Evolutionary conservation across 2,888 invertebrate species (phyloP), one percentile per base, ranked within the genome.

Genomic region (Anaspis maculata): DNA sequence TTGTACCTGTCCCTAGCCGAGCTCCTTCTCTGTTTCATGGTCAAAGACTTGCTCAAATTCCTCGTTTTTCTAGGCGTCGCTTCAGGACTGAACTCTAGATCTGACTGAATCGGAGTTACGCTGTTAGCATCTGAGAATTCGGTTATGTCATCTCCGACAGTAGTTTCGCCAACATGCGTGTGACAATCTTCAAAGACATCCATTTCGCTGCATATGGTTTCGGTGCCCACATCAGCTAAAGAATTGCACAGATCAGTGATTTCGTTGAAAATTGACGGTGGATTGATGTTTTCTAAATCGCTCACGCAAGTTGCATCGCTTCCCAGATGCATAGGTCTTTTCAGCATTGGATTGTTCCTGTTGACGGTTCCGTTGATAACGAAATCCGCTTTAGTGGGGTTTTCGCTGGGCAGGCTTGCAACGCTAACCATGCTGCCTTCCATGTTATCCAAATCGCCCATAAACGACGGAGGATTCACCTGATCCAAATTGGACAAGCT

Each of bases 341-440:
- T 42, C 28, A 53, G 48, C 15, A 51, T 49, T 1, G 52, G 48
- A 37, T 53, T 50, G 10, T 49, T 49, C 32, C 37, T 45, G 10
- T 50, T 54, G 0, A 64, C 55, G 3, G 62, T 35, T 26, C 66
- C 66, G 25, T 66, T 62, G 0, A 66, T 57, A 15, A 66, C 55
- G 13, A 63, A 64, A 24, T 68, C 67, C 2, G 48, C 44, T 34
- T 49, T 57, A 7, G 50, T 15, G 35, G 84, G 85, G 0, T 75
- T 82, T 3, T 81, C 88, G 0, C 83, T 87, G 14, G 80, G 80
- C 36, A 88, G 80, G 56, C 88, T 89, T 0, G 83, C 82, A 0
- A 89, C 83, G 33, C 88, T 89, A 9, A 83, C 68, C 79, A 88
- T 84, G 44, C 88, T 89, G 41, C 79, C 77, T 45, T 83, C 83